Percentiles rank a stretch among this genome's conserved stretches.
Conservation (phyloP, 2,888 invertebrate species). For the Eucriotettix oculatus region DNA sequence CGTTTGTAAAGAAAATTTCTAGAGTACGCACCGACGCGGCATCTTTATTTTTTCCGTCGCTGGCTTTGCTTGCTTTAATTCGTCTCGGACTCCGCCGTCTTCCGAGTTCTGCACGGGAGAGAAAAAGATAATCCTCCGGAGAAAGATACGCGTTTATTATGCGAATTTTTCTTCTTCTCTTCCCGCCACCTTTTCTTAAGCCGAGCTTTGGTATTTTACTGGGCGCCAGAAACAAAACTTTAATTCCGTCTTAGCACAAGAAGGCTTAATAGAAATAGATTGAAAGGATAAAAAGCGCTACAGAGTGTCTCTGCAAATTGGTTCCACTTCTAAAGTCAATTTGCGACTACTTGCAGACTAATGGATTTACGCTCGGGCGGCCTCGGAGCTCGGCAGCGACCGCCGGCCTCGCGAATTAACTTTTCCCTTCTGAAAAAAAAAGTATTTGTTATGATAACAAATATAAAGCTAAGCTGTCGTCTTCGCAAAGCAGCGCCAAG, state of each 20-base stretch:
- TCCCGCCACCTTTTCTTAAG: not conserved
- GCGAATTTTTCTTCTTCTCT: not conserved
- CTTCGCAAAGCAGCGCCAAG: no score
- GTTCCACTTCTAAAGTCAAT: not conserved
- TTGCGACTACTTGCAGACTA: not conserved
- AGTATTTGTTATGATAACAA: no score
- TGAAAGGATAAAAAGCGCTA: not conserved
- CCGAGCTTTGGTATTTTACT: not conserved
- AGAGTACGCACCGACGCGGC: not conserved
- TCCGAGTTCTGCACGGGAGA: not conserved
- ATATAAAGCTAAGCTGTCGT: no score
- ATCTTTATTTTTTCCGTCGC: not conserved
- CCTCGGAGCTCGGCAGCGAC: no score
- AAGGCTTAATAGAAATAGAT: not conserved
- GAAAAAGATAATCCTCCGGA: not conserved
- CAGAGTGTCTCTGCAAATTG: not conserved
- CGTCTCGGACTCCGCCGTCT: not conserved
- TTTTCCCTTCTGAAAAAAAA: no score
- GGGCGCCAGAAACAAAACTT: not conserved
- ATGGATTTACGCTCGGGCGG: not conserved
- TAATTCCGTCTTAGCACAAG: not conserved
- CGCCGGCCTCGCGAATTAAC: no score
- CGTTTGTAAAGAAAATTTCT: not conserved
- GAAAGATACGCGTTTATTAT: not conserved
- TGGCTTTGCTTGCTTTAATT: not conserved